Evolutionary conservation across 2,797 vertebrate genomes (phyloP).

Genomic region (Anableps anableps): DNA sequence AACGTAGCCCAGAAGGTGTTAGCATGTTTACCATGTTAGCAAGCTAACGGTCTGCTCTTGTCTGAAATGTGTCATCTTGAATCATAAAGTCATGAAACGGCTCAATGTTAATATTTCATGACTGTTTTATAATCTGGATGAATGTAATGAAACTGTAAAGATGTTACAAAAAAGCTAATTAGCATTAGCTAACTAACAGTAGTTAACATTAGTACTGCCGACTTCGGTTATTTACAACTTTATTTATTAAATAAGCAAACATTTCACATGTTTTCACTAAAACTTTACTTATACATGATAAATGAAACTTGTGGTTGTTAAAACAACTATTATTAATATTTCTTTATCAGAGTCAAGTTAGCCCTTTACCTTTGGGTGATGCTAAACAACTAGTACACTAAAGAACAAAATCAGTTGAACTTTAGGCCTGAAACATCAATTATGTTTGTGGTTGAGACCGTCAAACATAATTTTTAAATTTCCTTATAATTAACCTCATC

Average conservation of each 20-base stretch:
- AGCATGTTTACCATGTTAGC: neutral
- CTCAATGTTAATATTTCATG: neutral
- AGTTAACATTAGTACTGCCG: neutral
- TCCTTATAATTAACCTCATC: neutral
- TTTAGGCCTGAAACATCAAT: neutral
- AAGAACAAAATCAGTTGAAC: neutral
- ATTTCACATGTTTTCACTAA: slow-evolving; percentile 1
- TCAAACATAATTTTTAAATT: neutral
- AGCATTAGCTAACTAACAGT: neutral
- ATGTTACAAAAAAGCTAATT: neutral
- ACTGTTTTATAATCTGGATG: neutral
- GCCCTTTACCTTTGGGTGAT: neutral
- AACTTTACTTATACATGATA: neutral
- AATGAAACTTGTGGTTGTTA: neutral
- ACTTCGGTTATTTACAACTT: neutral
- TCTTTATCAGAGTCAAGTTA: neutral
- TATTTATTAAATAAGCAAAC: neutral
- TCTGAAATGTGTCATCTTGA: neutral
- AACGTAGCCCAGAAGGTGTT: neutral
- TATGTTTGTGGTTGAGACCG: no score
- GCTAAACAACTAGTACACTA: neutral
- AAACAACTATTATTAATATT: neutral
- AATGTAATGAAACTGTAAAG: neutral
- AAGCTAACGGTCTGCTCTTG: neutral
- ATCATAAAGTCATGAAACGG: neutral